These are phyloP conservation scores for Rapana venosa DNA, from an alignment of 2,888 invertebrate genomes.

Conservation along the genomic window DNA sequence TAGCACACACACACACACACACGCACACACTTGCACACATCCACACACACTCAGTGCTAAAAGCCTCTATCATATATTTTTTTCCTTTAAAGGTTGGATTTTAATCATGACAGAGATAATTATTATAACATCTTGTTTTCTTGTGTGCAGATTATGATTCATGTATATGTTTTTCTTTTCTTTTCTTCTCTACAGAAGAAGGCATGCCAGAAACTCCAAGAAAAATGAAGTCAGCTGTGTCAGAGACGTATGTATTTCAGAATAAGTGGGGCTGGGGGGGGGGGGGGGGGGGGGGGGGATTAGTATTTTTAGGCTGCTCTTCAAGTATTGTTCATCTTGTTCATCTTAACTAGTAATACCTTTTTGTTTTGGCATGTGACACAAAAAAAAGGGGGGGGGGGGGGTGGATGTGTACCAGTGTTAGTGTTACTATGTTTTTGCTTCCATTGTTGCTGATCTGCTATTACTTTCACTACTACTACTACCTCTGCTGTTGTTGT, in stretches of 20 bases:
- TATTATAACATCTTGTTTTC: too few species aligned
- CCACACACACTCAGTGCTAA: background rate
- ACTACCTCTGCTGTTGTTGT: too few species aligned
- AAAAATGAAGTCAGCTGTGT: conserved; percentile 16
- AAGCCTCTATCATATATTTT: background rate
- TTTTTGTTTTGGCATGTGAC: background rate
- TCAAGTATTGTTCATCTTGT: background rate
- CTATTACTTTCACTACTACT: too few species aligned
- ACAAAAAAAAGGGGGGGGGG: background rate
- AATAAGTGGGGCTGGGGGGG: too few species aligned
- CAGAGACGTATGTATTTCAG: conserved; percentile 22
- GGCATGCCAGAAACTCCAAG: conserved; percentile 9
- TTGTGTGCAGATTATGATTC: background rate
- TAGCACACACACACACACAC: background rate
- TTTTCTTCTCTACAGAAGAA: conserved; percentile 8
- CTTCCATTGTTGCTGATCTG: too few species aligned
- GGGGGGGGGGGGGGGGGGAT: background rate
- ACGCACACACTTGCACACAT: background rate
- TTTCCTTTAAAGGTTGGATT: background rate
- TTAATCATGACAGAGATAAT: too few species aligned
- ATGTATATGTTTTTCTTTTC: background rate
- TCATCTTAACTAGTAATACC: background rate
- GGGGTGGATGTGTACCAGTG: too few species aligned
- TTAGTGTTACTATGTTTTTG: too few species aligned
- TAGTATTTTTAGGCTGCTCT: too few species aligned